Evolutionary conservation across 2,113 vertebrate genomes (phyloP).

Genomic region (Corythoichthys haematopterus): DNA sequence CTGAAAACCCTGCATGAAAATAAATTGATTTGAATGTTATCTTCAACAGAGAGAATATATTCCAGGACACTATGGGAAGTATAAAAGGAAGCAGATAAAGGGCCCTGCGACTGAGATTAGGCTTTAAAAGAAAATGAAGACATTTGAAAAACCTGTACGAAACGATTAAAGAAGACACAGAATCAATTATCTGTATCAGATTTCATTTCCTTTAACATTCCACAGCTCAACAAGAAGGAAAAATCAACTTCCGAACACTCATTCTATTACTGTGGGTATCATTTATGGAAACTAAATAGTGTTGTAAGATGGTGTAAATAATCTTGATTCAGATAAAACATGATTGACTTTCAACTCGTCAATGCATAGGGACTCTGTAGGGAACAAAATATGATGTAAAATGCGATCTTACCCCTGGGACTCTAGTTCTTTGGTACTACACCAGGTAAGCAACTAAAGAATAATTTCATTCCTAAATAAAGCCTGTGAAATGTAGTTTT

Average conservation of each 20-base stretch:
- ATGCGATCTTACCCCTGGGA: constrained; percentile 23
- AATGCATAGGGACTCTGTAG: not conserved
- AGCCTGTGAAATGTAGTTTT: constrained; percentile 31
- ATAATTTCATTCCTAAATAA: constrained; percentile 26
- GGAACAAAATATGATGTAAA: constrained; percentile 16
- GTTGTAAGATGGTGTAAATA: not conserved
- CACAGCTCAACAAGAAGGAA: constrained; percentile 28
- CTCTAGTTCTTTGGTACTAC: constrained; percentile 30
- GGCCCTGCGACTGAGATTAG: not conserved
- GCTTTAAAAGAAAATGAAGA: constrained; percentile 27
- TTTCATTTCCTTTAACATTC: constrained; percentile 35
- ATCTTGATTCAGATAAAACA: not conserved
- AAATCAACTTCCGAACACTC: not conserved
- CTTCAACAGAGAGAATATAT: constrained; percentile 24
- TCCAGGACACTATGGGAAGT: constrained; percentile 9
- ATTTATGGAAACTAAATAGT: not conserved
- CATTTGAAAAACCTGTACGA: constrained; percentile 24
- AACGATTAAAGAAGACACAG: constrained; percentile 50
- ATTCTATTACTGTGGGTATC: not conserved
- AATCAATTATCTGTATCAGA: constrained; percentile 53
- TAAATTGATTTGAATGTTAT: constrained; percentile 54
- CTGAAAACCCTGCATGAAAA: constrained; percentile 26
- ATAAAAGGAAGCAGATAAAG: constrained; percentile 28
- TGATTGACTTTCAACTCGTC: not conserved
- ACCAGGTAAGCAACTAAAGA: constrained; percentile 37